Base-by-base conservation (phyloP, 1,140 invertebrate species). In the Trachymyrmex cornetzi region DNA sequence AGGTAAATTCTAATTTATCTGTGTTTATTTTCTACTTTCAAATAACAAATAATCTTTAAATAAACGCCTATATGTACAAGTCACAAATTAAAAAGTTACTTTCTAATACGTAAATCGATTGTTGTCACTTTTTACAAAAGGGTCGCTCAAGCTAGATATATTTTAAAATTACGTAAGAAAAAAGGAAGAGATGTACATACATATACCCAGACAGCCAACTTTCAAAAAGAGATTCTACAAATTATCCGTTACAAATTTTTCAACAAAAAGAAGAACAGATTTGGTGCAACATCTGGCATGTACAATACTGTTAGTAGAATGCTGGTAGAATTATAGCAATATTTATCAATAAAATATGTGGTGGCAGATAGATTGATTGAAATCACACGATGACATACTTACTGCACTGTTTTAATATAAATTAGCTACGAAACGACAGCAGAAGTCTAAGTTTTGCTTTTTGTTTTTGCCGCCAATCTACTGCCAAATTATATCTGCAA, bases 41-140 rank as follows among this genome's bases (percentile, higher is more conserved):
- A 77, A 77, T 86, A 87, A 91, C 81, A 87, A 64, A 55, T 79
- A 69, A 63, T 80, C 61, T 87, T 92, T 92, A 92, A 92, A 93
- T 92, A 92, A 90, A 90, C 82, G 75, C 3, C 66, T 34, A 82
- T 93, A 93, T 93, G 48, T 93, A 93, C 93, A 93, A 69, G 85
- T 19, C 30, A 3, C 59, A 16, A 34, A 55, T 88, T 85, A 77
- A 44, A 55, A 81, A 16, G 77, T 50, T 85, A 64, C 22, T 19
- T 55, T 27, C 55, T 80, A 48, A 30, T 64, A 19, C 12, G 55
- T 69, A 22, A 72, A 75, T 77, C 38, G 5, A 38, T 71, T 63
- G 14, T 14, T 80, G 53, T 80, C 27, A 67, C 77, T 80, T 90
- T 86, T 88, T 86, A 88, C 86, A 90, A 80, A 82, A 86, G 38